A percentile compares a stretch with the other conserved stretches of the same genome.
Evolutionary conservation across 1,140 invertebrate genomes (phyloP).

Genomic region (Conus ventricosus): DNA sequence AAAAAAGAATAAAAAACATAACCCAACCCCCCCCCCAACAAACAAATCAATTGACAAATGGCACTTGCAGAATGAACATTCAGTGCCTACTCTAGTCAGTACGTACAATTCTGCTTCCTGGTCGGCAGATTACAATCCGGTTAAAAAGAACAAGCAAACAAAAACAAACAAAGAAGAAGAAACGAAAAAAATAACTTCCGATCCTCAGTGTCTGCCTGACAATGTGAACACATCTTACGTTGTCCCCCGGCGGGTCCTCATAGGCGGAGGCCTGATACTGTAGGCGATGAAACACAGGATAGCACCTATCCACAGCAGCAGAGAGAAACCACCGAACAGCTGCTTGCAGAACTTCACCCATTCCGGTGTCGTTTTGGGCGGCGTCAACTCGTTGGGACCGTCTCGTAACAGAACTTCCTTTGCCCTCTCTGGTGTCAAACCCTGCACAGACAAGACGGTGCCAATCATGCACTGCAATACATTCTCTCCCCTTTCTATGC

Average conservation of each 20-base stretch:
- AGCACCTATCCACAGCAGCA: slow-evolving; percentile 97
- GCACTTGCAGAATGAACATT: too few species aligned
- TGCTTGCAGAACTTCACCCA: slow-evolving; percentile 99
- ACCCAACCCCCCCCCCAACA: too few species aligned
- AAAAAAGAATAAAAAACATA: too few species aligned
- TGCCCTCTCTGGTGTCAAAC: slow-evolving; percentile 94
- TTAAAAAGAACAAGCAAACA: background rate
- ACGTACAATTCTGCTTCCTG: too few species aligned
- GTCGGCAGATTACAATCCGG: too few species aligned
- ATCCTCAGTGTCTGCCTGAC: too few species aligned
- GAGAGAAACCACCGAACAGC: slow-evolving; percentile 96
- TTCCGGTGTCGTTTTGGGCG: slow-evolving; percentile 96
- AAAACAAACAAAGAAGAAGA: background rate
- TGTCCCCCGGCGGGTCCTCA: slow-evolving; percentile 71
- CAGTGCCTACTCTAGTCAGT: too few species aligned
- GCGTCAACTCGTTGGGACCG: slow-evolving; percentile 95
- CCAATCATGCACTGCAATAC: background rate
- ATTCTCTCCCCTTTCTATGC: background rate
- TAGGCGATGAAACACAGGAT: slow-evolving; percentile 98
- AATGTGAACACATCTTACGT: slow-evolving; percentile 59
- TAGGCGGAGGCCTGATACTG: slow-evolving; percentile 86
- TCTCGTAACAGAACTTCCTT: slow-evolving; percentile 94
- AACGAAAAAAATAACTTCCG: background rate
- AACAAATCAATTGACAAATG: too few species aligned
- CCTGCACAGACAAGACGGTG: slow-evolving; percentile 67